Evolutionary conservation across 2,888 invertebrate species (phyloP), one percentile per base, ranked within the genome.

Genomic region (Pristionchus fissidentatus): DNA sequence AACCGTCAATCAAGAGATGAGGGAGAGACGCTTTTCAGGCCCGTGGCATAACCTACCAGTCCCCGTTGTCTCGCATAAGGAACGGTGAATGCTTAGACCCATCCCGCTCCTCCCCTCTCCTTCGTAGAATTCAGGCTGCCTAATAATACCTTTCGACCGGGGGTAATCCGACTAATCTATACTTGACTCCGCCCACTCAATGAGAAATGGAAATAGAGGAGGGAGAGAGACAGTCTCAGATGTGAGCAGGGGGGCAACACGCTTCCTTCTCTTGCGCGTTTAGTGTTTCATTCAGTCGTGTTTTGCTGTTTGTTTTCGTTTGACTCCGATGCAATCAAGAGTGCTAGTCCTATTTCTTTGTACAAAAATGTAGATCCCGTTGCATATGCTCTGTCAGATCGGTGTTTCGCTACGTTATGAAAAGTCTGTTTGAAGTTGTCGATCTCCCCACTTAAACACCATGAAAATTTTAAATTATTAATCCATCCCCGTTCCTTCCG

Each of bases 131-230:
- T n/a, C 60, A 60, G 32, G 60, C 60, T 66, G 38, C 38, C 66
- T 70, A 70, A 70, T 41, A 70, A 70, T 70, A 70, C 41, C 70
- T 70, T 70, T n/a, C 35, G 66, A 66, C 29, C 29, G 66, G 38
- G 66, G 38, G 35, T 66, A 66, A 66, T 66, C 66, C 66, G 66
- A 22, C 66, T 66, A 66, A 66, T 66, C 35, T 38, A 35, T 38
- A 38, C 66, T 66, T 66, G 66, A 66, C 66, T 66, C 66, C 66
- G 66, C 66, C 66, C 62, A 19, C 38, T 66, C 22, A 7, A n/a
- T n/a, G n/a, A n/a, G n/a, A n/a, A n/a, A n/a, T n/a, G n/a, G n/a
- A n/a, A n/a, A n/a, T n/a, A n/a, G n/a, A n/a, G n/a, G n/a, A n/a
- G n/a, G n/a, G n/a, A n/a, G n/a, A n/a, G n/a, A n/a, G n/a, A n/a